Conservation (phyloP, 2,113 vertebrate species). For the Australoheros scitulus region DNA sequence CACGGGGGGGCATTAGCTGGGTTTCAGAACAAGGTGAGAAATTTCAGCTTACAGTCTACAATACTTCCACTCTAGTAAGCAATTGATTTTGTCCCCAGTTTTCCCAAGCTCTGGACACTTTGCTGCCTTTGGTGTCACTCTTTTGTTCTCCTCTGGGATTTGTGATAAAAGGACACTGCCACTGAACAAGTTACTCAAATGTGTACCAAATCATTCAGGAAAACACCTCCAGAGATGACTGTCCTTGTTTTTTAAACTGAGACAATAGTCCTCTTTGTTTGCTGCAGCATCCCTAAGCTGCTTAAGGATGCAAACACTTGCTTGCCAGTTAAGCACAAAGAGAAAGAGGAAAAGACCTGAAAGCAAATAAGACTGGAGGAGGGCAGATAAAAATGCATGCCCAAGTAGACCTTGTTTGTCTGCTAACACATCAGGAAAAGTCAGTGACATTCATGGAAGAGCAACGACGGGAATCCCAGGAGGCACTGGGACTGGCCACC, state of each 20-base stretch:
- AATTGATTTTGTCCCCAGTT: constrained; percentile 77
- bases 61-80: constrained; percentile 77
- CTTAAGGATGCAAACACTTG: constrained; percentile 47
- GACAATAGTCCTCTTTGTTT: constrained; percentile 64
- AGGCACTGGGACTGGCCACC: neutral
- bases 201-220: constrained; percentile 59
- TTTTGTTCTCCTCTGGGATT: constrained; percentile 62
- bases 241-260: constrained; percentile 67
- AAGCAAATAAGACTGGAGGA: constrained; percentile 23
- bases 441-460: constrained; percentile 17
- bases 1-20: constrained; percentile 70
- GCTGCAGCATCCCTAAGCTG: constrained; percentile 44
- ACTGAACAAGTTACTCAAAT: constrained; percentile 63
- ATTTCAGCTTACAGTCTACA: constrained; percentile 61
- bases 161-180: constrained; percentile 47
- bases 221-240: constrained; percentile 60
- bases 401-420: constrained; percentile 38
- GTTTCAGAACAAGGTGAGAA: constrained; percentile 81
- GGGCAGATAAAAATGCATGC: constrained; percentile 17
- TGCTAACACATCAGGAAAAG: neutral
- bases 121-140: constrained; percentile 67
- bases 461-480: neutral
- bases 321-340: constrained; percentile 39
- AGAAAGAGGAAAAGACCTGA: constrained; percentile 19
- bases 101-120: constrained; percentile 51